Percentiles rank a stretch among this genome's conserved stretches.
phyloP scores from a whole-genome alignment of 2,113 vertebrate species.

The Pungitius pungitius region DNA sequence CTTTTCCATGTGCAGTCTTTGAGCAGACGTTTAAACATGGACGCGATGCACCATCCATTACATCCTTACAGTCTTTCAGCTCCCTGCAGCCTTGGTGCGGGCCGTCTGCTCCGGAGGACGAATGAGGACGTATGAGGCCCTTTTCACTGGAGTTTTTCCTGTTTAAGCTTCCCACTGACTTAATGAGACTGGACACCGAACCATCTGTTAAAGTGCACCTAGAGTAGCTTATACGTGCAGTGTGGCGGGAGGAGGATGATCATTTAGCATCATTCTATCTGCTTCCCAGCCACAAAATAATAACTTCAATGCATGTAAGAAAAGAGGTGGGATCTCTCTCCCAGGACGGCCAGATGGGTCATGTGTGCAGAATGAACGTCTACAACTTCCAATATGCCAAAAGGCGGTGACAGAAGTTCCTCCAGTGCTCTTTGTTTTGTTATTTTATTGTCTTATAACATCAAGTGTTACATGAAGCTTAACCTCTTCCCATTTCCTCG shows the following conservation, averaged over 20 bases:
- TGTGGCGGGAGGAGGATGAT: constrained; percentile 52
- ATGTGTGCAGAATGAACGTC: too few relatives aligned
- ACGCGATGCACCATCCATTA: constrained; percentile 28
- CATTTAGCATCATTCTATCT: constrained; percentile 57
- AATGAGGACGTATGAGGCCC: constrained; percentile 29
- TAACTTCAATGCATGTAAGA: constrained; percentile 38
- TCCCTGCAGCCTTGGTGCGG: constrained; percentile 7
- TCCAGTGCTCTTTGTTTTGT: not conserved
- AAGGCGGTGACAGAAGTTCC: not conserved
- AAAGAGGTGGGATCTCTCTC: too few relatives aligned
- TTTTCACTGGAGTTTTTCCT: constrained; percentile 32
- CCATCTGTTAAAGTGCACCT: constrained; percentile 40
- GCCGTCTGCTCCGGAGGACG: constrained; percentile 25
- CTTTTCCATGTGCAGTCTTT: constrained; percentile 6
- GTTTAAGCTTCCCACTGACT: constrained; percentile 42
- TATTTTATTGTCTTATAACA: not conserved
- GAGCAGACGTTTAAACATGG: constrained; percentile 10
- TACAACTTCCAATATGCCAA: too few relatives aligned
- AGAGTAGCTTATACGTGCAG: constrained; percentile 14
- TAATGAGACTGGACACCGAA: constrained; percentile 35
- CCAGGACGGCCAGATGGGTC: too few relatives aligned
- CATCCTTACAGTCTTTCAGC: constrained; percentile 41
- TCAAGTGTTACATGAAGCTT: not conserved
- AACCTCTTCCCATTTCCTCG: not conserved
- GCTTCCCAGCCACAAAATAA: constrained; percentile 59